Evolutionary conservation across 2,113 vertebrate genomes (phyloP), one percentile per base, ranked within the genome.

Genomic region (Galbula dea): DNA sequence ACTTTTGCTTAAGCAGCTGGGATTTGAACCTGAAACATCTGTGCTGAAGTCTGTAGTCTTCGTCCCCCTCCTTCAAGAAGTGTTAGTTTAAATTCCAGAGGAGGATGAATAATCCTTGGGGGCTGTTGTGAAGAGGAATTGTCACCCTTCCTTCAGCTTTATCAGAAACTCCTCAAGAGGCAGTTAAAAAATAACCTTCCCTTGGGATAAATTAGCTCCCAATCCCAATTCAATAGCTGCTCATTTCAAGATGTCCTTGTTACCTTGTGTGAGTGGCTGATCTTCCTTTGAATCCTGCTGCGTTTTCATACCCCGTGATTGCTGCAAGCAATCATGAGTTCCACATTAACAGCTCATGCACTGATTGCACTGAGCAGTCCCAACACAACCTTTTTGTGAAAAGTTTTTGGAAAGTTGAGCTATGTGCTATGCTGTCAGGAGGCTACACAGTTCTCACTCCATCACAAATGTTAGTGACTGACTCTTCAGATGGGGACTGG

Each of bases 121-220:
- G 34, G 15, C 36, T 55, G 45, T 9, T n/a, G 93, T 62, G 79
- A 77, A 61, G 43, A 85, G 72, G 82, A 76, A 66, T 46, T 66
- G 61, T 80, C 71, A 65, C 88, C 71, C 58, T 85, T 84, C 84
- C 74, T 78, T 62, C 85, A 37, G 71, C 71, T 89, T 82, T 32
- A 15, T 13, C 69, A 79, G 89, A 20, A 82, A 36, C 57, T 75
- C 78, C 41, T 82, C 21, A 32, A 80, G 58, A 73, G 62, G 37
- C 58, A 7, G 34, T 49, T 83, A 87, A 63, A 26, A 43, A 49
- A 39, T 69, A 66, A 5, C 85, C 54, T 94, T 87, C 85, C 78
- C 89, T 62, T 41, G 89, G 93, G 91, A 85, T 65, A 54, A 93
- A 87, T 95, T 13, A 93, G 45, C 84, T 95, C 74, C 72, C 20